Evolutionary conservation across 2,797 vertebrate species (phyloP).

Genomic region (Clangula hyemalis): DNA sequence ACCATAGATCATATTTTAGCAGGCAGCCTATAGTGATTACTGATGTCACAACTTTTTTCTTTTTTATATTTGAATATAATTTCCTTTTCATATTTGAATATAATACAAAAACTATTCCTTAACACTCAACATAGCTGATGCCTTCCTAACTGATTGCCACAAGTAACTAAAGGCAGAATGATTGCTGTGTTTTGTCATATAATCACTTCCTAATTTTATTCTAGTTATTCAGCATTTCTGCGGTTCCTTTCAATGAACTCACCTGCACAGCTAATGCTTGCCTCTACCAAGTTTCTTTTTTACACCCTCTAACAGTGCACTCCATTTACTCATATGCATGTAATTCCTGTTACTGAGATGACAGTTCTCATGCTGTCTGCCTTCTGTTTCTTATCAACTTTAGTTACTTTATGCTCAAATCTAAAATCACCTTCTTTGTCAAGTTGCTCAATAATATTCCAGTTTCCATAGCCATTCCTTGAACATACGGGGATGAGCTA

Average conservation of each 20-base stretch:
- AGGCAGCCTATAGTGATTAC: not conserved
- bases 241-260: not conserved
- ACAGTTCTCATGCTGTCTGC: not conserved
- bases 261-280: not conserved
- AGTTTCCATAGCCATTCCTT: not conserved
- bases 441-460: not conserved
- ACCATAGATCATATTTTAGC: not conserved
- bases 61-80: not conserved
- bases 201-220: not conserved
- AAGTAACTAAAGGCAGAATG: constrained; percentile 2
- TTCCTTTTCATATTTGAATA: not conserved
- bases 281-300: not conserved
- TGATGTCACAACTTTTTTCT: not conserved
- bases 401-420: not conserved
- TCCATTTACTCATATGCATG: not conserved
- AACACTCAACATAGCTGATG: not conserved
- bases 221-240: not conserved
- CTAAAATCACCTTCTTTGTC: not conserved
- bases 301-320: not conserved
- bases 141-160: not conserved
- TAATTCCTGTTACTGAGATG: not conserved
- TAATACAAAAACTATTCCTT: not conserved
- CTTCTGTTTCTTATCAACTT: not conserved
- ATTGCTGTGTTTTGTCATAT: not conserved
- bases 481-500: not conserved